Conservation (phyloP, 2,797 vertebrate genomes). For the Forpus xanthops region DNA sequence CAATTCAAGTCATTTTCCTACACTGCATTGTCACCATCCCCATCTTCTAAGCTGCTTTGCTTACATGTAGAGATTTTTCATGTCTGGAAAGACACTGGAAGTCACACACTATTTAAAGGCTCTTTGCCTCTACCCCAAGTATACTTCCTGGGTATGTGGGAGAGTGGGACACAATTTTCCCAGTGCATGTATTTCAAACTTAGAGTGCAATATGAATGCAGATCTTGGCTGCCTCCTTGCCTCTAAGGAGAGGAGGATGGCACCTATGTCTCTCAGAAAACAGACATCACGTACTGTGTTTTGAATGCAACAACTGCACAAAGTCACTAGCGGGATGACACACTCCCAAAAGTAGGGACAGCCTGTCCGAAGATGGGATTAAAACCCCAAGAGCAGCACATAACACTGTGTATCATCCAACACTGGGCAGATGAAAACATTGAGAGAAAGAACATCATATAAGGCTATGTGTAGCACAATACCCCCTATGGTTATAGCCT, state of each 20-base stretch:
- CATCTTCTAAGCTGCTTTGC: not conserved
- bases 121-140: not conserved
- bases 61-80: not conserved
- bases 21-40: not conserved
- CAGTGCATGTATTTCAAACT: not conserved
- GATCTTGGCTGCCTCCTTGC: not conserved
- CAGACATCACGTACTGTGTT: accelerated
- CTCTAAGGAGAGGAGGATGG: not conserved
- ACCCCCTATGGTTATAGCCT: not conserved
- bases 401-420: not conserved
- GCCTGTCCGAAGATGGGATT: not conserved
- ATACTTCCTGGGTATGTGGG: not conserved
- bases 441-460: not conserved
- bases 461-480: not conserved
- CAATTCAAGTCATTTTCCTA: not conserved
- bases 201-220: not conserved
- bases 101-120: not conserved
- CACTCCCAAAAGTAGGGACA: not conserved
- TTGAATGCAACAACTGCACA: accelerated
- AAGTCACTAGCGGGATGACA: not conserved
- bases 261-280: not conserved
- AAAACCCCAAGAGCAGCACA: not conserved
- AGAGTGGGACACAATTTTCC: not conserved
- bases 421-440: not conserved
- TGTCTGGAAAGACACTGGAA: not conserved